Percentiles rank a stretch among this genome's conserved stretches.
Evolutionary conservation across 2,888 invertebrate genomes (phyloP).

Genomic region (Saturnia japonica): DNA sequence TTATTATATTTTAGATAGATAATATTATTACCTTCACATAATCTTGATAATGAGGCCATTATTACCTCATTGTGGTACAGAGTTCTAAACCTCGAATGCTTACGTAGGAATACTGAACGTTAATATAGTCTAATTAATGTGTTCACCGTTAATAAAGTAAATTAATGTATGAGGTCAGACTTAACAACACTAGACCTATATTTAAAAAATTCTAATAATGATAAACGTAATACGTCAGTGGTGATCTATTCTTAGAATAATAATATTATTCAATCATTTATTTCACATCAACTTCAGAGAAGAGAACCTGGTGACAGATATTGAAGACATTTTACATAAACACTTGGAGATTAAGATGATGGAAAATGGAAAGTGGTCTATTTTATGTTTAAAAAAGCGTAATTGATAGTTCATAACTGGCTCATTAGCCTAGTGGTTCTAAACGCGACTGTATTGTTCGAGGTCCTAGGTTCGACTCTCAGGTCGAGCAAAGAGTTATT

Average conservation of each 20-base stretch:
- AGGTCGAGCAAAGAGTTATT: too few species aligned
- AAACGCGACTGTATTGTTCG: too few species aligned
- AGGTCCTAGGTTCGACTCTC: too few species aligned
- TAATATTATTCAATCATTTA: neutral
- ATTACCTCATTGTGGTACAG: conserved; percentile 8
- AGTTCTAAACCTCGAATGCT: conserved; percentile 21
- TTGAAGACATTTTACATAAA: too few species aligned
- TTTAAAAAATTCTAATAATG: neutral
- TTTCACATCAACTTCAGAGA: too few species aligned
- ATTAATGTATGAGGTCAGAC: conserved; percentile 71
- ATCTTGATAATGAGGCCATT: conserved; percentile 8
- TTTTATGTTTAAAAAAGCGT: too few species aligned
- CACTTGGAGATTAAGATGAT: too few species aligned
- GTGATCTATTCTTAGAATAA: neutral
- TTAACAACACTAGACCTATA: conserved; percentile 51
- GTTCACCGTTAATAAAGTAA: conserved; percentile 61
- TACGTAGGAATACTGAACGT: conserved; percentile 36
- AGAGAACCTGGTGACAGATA: too few species aligned
- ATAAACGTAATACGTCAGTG: neutral
- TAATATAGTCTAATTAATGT: conserved; percentile 60
- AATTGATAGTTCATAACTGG: too few species aligned
- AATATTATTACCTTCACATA: conserved; percentile 10
- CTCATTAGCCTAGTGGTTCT: too few species aligned
- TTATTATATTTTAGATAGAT: neutral
- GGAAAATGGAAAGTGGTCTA: too few species aligned